These are phyloP conservation scores for Albula glossodonta DNA, from an alignment of 2,113 vertebrate genomes.

Conservation along the genomic window DNA sequence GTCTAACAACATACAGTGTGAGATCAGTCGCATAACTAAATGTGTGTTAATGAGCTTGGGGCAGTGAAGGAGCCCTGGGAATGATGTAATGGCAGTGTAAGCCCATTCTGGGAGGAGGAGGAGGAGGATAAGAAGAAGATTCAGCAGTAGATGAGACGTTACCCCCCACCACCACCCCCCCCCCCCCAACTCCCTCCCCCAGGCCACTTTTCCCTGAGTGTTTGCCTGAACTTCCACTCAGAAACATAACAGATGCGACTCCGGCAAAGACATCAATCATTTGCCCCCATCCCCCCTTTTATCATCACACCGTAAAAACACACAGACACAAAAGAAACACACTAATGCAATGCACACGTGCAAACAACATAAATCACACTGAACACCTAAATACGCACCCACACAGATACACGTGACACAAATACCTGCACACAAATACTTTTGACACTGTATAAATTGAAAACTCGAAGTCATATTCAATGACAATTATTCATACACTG, in stretches of 20 bases:
- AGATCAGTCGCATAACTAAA: neutral
- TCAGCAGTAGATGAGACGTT: constrained; percentile 4
- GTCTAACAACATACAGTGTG: neutral
- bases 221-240: constrained; percentile 29
- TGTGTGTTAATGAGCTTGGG: neutral
- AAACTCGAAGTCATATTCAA: too few species aligned
- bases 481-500: too few species aligned
- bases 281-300: constrained; percentile 1
- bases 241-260: constrained; percentile 38
- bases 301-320: constrained; percentile 17
- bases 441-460: too few species aligned
- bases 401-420: constrained; percentile 5
- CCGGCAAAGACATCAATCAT: constrained; percentile 34
- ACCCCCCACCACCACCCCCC: constrained; percentile 19
- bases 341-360: neutral
- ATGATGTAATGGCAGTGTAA: constrained; percentile 38
- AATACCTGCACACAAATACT: neutral
- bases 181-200: constrained; percentile 3
- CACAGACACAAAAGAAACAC: neutral
- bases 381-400: neutral
- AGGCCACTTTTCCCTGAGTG: constrained; percentile 16
- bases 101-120: neutral
- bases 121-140: constrained; percentile 22
- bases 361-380: neutral
- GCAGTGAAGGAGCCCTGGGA: neutral